Base-by-base conservation (phyloP, 2,113 vertebrate species). In the Rhynchomys soricoides region DNA sequence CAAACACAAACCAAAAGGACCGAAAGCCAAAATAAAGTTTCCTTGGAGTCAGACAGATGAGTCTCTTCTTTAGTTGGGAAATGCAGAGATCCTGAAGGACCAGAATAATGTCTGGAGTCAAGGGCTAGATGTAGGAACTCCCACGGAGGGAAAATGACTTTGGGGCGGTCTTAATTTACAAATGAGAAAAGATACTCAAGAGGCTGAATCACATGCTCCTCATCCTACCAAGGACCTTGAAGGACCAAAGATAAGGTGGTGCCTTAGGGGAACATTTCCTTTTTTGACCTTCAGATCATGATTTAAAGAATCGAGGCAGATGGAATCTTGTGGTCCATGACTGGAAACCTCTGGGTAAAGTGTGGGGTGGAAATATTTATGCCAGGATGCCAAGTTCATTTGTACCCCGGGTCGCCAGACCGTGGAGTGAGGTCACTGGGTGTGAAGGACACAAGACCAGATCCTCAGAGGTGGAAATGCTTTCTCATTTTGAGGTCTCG, bases 331-430 rank as follows among this genome's bases (percentile, higher is more conserved):
- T 12, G 45, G 64, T 40, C 87, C 81, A 34, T 93, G 62, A 75
- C 82, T 55, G 45, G 48, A 70, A 64, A 91, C 7, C 3, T 40
- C 8, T 1, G 0, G 26, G 11, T 70, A 89, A 57, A 2, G 34
- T 79, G 57, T 93, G 87, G 8, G 40, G 48, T 83, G 52, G 75
- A 92, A 96, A 87, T 24, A 2, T 94, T 96, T 94, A 31, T 37
- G 21, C 12, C 12, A 71, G 31, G 24, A 55, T 93, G 87, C 92
- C 92, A 92, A 95, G 62, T 83, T 87, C 68, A 78, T 64, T 57
- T n/a, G 68, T 9, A 62, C 59, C 12, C 43, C 66, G 8, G 48
- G 29, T 89, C 24, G 43, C 71, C 24, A 93, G 45, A 89, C 45
- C 34, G 66, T 0, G 1, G 37, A 64, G 55, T 71, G 57, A 95